A percentile compares a stretch with the other conserved stretches of the same genome.
Conservation (phyloP, 2,797 vertebrate species). For the Manis pentadactyla region DNA sequence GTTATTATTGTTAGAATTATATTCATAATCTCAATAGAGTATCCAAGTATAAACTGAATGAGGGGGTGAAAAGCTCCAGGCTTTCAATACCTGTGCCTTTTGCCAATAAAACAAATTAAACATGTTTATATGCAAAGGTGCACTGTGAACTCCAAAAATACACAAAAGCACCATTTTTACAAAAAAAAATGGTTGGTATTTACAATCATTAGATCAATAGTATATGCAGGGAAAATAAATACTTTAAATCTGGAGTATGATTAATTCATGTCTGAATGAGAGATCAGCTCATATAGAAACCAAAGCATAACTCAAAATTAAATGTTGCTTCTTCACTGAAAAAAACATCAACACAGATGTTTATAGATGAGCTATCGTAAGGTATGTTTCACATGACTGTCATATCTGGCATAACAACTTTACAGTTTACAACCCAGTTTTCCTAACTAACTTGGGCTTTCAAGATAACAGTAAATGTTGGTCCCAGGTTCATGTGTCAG, state of each 20-base stretch:
- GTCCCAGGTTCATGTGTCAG: not conserved
- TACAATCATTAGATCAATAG: slow-evolving; percentile 27
- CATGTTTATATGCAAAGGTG: not conserved
- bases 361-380: not conserved
- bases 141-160: not conserved
- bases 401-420: not conserved
- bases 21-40: not conserved
- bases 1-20: not conserved
- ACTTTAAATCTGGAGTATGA: slow-evolving; percentile 56
- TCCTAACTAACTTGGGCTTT: not conserved
- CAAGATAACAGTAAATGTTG: not conserved
- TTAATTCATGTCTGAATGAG: slow-evolving; percentile 50
- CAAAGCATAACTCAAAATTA: slow-evolving; percentile 18
- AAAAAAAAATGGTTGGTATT: not conserved
- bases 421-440: not conserved
- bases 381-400: not conserved
- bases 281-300: not conserved
- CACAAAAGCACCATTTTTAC: not conserved
- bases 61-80: not conserved
- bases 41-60: not conserved
- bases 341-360: not conserved
- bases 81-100: not conserved
- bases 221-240: slow-evolving; percentile 5
- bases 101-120: slow-evolving; percentile 4
- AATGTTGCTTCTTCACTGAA: slow-evolving; percentile 4